A percentile compares a stretch with the other conserved stretches of the same genome.
phyloP scores from a whole-genome alignment of 2,113 vertebrate species.

The Mastomys natalensis region DNA sequence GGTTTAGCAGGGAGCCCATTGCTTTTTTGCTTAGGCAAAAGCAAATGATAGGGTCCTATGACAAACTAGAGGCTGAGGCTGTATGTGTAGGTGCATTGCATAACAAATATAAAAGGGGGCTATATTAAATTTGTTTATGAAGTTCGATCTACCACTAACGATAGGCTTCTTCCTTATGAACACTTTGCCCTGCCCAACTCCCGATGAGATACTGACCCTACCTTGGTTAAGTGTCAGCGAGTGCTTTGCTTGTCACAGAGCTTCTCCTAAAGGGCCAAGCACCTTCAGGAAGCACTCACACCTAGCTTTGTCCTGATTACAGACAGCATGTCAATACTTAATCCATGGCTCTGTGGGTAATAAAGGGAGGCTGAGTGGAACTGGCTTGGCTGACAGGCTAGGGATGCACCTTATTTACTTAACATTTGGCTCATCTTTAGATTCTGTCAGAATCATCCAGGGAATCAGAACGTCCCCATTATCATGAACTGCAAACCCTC shows the following conservation, averaged over 20 bases:
- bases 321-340: neutral
- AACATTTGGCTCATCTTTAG: too few relatives aligned
- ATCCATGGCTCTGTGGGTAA: too few relatives aligned
- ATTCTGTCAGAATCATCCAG: neutral
- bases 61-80: neutral
- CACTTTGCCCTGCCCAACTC: neutral
- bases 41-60: neutral
- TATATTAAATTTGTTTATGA: neutral
- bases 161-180: neutral
- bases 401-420: neutral
- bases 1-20: neutral
- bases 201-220: neutral
- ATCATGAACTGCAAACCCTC: neutral
- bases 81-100: too few relatives aligned
- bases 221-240: neutral
- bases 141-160: neutral
- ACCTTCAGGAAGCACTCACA: neutral
- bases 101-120: neutral
- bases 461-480: neutral
- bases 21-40: neutral
- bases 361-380: neutral
- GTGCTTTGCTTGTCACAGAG: neutral
- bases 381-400: neutral
- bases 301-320: neutral
- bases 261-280: neutral